Base-by-base conservation (phyloP, 2,888 invertebrate genomes). In the Apotomis turbidana region DNA sequence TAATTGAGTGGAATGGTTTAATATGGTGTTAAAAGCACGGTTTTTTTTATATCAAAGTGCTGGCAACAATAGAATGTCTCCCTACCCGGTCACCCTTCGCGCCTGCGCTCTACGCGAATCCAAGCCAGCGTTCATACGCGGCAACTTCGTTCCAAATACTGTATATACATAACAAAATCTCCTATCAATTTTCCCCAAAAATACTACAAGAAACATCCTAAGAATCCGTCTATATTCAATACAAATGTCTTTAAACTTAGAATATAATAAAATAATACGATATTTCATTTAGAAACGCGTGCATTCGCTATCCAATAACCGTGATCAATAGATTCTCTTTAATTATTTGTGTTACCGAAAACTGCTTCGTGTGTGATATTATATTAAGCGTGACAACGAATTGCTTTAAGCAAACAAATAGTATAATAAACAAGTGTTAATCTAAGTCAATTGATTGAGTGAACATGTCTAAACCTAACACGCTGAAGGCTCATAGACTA, bases 151-250 rank as follows among this genome's bases (percentile, higher is more conserved):
- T 82, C 85, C 81, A 80, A 81, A 84, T 84, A 82, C 87, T 90
- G 90, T 92, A 91, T 90, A 91, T 91, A 93, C 88, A 91, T 90
- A 88, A 91, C 88, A 90, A 87, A 86, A 85, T 87, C 84, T 84
- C 81, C 83, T 79, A 83, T 83, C 83, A 84, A 87, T 86, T 87
- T 85, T 85, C 85, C 84, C 78, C 80, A 84, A 84, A 83, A 87
- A 85, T 85, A 84, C 81, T 81, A 85, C 83, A 86, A 79, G 81
- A 85, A 86, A 84, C 86, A 85, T 86, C 87, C 88, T 87, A 81
- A 79, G 78, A 90, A 85, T 92, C 92, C 93, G 92, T 93, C 92
- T 91, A 69, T 75, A 80, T 82, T 75, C 71, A 68, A 75, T 72
- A 71, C 77, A 75, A 76, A 73, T 68, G 58, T 72, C 36, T 72